Evolutionary conservation across 2,888 invertebrate genomes (phyloP).

Genomic region (Scaptomyza cyrtandrae): DNA sequence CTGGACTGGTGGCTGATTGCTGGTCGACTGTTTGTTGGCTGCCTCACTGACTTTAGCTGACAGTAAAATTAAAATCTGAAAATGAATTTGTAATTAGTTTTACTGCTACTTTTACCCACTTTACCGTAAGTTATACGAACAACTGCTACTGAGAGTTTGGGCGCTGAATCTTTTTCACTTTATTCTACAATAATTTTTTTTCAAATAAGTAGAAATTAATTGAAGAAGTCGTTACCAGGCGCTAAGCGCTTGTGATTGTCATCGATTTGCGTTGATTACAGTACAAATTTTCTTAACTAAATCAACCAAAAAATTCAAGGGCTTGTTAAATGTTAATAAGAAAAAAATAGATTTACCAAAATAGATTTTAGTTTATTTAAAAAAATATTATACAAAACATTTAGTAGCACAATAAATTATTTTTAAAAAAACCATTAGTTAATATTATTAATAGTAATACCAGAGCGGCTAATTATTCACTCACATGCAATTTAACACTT

Average conservation of each 20-base stretch:
- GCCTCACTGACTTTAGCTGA: constrained; percentile 66
- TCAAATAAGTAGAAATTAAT: constrained; percentile 76
- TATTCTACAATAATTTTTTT: constrained; percentile 31
- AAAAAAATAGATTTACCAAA: no score
- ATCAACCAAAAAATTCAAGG: background rate
- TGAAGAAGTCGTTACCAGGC: constrained; percentile 73
- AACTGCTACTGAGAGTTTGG: constrained; percentile 34
- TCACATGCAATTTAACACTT: constrained; percentile 34
- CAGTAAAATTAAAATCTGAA: constrained; percentile 82
- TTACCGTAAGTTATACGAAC: constrained; percentile 32
- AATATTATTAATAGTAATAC: background rate
- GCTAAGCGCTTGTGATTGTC: constrained; percentile 37
- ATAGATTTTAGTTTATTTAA: no score
- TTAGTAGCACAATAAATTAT: no score
- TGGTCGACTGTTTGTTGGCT: constrained; percentile 40
- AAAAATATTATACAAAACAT: no score
- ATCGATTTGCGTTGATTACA: constrained; percentile 18
- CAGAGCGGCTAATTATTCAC: constrained; percentile 16
- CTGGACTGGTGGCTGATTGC: constrained; percentile 34
- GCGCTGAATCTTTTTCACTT: constrained; percentile 4
- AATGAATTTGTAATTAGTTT: constrained; percentile 84
- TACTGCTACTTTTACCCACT: constrained; percentile 69
- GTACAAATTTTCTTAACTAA: constrained; percentile 2
- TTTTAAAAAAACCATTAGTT: background rate
- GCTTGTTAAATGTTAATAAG: no score